phyloP scores from a whole-genome alignment of 2,888 invertebrate species.

The Cantharis lateralis region DNA sequence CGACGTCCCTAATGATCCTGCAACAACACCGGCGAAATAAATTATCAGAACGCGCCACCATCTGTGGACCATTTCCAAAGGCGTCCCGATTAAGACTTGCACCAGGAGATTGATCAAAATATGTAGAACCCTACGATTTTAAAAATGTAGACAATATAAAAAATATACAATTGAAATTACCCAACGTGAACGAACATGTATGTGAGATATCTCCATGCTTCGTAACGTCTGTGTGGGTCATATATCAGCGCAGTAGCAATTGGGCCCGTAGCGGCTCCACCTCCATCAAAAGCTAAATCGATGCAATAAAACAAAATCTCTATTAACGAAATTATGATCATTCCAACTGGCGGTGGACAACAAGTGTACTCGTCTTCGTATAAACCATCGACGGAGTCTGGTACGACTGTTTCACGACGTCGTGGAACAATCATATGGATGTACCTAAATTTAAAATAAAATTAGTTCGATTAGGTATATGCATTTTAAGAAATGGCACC shows the following conservation, averaged over 20 bases:
- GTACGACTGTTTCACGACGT: constrained; percentile 31
- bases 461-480: background rate
- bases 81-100: constrained; percentile 90
- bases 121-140: constrained; percentile 73
- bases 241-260: constrained; percentile 84
- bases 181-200: constrained; percentile 98
- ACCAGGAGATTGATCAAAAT: constrained; percentile 88
- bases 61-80: constrained; percentile 94
- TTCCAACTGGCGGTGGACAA: constrained; percentile 89
- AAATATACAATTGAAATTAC: constrained; percentile 53
- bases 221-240: constrained; percentile 80
- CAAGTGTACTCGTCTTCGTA: constrained; percentile 91
- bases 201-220: constrained; percentile 91
- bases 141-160: background rate
- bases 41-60: constrained; percentile 90
- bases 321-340: constrained; percentile 85
- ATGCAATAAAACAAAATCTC: constrained; percentile 76
- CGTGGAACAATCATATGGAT: constrained; percentile 34
- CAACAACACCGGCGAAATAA: constrained; percentile 82
- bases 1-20: constrained; percentile 83
- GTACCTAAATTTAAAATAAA: constrained; percentile 33
- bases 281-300: constrained; percentile 43
- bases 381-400: constrained; percentile 68
- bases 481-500: constrained; percentile 52
- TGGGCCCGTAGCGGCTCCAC: constrained; percentile 65